Evolutionary conservation across 2,888 invertebrate species (phyloP).

Genomic region (Dicyrtoma fusca): DNA sequence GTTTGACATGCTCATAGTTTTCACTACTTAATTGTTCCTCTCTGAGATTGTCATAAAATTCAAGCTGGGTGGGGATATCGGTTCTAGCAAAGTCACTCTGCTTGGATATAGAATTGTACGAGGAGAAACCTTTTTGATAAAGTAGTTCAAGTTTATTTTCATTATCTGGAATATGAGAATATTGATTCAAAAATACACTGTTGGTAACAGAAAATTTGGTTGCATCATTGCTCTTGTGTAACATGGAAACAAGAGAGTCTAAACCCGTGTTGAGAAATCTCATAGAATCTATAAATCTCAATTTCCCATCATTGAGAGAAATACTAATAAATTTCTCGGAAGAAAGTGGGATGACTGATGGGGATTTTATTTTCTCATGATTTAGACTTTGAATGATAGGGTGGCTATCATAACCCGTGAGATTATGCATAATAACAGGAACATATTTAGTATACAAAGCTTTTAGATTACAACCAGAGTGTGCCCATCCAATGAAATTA

Average conservation of each 20-base stretch:
- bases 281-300: background rate
- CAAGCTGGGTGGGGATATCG: background rate
- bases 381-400: background rate
- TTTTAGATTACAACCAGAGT: background rate
- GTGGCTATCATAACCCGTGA: background rate
- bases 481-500: background rate
- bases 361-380: background rate
- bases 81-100: background rate
- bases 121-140: background rate
- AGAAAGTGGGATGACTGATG: background rate
- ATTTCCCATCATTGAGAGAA: background rate
- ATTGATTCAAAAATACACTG: too few species aligned
- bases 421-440: background rate
- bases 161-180: too few species aligned
- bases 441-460: background rate
- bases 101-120: too few species aligned
- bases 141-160: background rate
- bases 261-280: background rate
- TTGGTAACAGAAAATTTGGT: too few species aligned
- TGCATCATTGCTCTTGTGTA: too few species aligned
- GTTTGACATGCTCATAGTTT: conserved; percentile 1
- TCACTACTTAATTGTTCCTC: background rate
- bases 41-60: conserved; percentile 4
- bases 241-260: background rate
- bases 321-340: background rate